These are phyloP conservation scores for Sternotherus odoratus DNA, from an alignment of 2,797 vertebrate genomes.

Conservation along the genomic window DNA sequence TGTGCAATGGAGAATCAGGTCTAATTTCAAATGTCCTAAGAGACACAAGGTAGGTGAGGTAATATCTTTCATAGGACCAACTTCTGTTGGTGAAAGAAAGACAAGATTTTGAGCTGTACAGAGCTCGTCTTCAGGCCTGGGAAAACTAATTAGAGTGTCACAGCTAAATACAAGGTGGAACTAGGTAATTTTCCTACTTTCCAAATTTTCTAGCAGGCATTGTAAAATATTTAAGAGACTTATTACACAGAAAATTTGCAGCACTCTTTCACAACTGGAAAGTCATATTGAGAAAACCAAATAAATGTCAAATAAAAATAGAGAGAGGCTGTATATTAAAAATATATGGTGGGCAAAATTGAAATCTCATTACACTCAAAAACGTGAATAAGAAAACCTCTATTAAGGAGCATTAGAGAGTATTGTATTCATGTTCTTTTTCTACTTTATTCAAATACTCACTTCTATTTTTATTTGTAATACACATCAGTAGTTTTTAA, in stretches of 20 bases:
- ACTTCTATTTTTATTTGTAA: neutral
- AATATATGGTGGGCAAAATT: neutral
- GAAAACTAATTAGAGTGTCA: neutral
- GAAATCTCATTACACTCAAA: conserved; percentile 8
- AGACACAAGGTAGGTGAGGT: neutral
- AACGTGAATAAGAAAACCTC: conserved; percentile 8
- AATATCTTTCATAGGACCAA: neutral
- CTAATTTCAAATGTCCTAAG: neutral
- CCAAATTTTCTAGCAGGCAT: neutral
- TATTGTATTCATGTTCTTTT: neutral
- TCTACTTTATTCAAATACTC: neutral
- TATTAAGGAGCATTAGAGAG: neutral
- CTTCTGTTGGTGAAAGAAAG: neutral
- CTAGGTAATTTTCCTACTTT: neutral
- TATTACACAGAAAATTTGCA: neutral
- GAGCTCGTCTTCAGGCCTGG: neutral
- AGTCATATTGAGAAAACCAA: neutral
- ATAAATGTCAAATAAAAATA: conserved; percentile 3
- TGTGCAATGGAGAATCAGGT: neutral
- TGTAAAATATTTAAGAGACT: neutral
- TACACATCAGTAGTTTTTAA: neutral
- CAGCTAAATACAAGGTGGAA: neutral
- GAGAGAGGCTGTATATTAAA: neutral
- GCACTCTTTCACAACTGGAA: neutral
- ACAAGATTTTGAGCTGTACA: neutral